Evolutionary conservation across 1,140 invertebrate species (phyloP), one percentile per base, ranked within the genome.

Genomic region (Oedothorax gibbosus): DNA sequence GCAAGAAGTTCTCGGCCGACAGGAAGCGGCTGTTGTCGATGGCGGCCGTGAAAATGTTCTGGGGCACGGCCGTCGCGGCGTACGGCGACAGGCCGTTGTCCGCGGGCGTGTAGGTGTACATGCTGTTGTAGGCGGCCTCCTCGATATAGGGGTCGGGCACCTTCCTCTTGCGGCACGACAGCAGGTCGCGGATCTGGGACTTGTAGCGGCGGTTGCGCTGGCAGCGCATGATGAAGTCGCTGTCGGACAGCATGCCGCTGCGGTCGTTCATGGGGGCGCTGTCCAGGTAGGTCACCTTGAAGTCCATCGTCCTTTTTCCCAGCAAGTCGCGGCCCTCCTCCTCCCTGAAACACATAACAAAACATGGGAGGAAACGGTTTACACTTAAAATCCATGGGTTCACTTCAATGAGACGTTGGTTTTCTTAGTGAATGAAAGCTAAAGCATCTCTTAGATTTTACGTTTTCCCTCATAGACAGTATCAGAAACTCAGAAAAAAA

Each of bases 241-340:
- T 85, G 51, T 87, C 86, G 12, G 86, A 69, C 49, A 87, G 21
- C 64, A 87, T 81, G 9, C 86, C 84, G 21, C 73, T 86, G 49
- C 86, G 62, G n/a, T 86, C 86, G 57, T 51, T 86, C 65, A 86
- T 79, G 11, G 79, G 49, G 18, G 66, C 86, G 0, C 96, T 96
- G 88, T 98, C 96, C 87, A 97, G 92, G 89, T 99, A 99, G 88
- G 97, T 98, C 20, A 98, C 96, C 93, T 99, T 99, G 89, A 99
- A 99, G 90, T 99, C 97, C 95, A 98, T 98, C 1, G 97, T 99
- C 79, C 98, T 93, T 90, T 99, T 99, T 11, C 96, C 96, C 9
- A 98, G 92, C 57, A 99, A 90, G 91, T 99, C 97, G 80, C 96
- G 93, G 11, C 97, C 98, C 92, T 99, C 98, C 91, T 99, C 98